phyloP scores from a whole-genome alignment of 2,113 vertebrate species.

The Poecilia latipinna region DNA sequence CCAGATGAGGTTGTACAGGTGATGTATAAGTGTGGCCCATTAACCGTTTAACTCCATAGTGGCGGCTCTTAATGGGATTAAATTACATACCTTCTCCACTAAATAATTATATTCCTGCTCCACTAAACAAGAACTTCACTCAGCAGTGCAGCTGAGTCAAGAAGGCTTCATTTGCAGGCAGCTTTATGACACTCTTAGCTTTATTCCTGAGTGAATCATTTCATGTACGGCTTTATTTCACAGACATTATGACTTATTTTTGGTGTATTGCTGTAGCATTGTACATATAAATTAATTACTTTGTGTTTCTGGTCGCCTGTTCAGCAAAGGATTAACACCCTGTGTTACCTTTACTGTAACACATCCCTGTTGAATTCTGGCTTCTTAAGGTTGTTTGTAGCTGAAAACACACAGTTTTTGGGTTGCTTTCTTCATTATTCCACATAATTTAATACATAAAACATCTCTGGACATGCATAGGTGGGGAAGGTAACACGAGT shows the following conservation, averaged over 20 bases:
- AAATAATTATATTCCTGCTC: neutral
- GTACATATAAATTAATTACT: no score
- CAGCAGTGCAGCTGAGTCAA: neutral
- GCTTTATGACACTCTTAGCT: neutral
- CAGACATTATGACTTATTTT: no score
- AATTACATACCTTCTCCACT: neutral
- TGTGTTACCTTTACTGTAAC: neutral
- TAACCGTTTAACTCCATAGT: neutral
- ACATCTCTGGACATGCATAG: no score
- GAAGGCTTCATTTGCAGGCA: neutral
- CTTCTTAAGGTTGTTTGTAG: neutral
- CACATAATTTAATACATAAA: no score
- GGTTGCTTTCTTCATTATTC: neutral
- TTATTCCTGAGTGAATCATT: neutral
- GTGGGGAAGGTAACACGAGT: no score
- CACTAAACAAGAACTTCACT: neutral
- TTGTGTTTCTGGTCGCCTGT: neutral
- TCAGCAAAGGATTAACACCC: neutral
- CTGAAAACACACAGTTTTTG: neutral
- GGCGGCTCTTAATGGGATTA: neutral
- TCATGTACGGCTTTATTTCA: neutral
- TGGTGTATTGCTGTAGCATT: no score
- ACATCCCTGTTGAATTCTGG: neutral
- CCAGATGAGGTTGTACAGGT: neutral
- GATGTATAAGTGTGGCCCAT: neutral